Evolutionary conservation across 2,888 invertebrate species (phyloP).

Genomic region (Lasioglossum lativentre): DNA sequence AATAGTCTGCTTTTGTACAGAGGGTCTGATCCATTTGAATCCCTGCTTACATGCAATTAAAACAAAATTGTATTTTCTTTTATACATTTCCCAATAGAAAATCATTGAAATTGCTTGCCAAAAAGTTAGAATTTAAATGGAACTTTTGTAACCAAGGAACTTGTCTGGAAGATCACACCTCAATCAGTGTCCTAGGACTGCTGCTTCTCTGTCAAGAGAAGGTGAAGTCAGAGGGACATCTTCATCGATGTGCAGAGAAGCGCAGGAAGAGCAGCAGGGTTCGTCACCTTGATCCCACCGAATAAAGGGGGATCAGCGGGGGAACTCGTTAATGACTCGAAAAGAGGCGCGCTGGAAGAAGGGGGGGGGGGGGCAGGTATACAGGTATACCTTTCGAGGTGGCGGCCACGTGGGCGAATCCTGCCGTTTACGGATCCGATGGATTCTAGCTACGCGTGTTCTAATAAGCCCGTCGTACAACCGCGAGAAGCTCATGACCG

Average conservation of each 20-base stretch:
- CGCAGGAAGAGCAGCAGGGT: slow-evolving; percentile 30
- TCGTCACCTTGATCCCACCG: slow-evolving; percentile 50
- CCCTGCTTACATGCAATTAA: too few species aligned
- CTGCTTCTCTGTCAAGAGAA: not conserved
- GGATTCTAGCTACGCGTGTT: slow-evolving; percentile 65
- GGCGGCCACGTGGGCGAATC: slow-evolving; percentile 73
- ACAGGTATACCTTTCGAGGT: slow-evolving; percentile 61
- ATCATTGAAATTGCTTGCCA: too few species aligned
- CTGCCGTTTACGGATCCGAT: slow-evolving; percentile 66
- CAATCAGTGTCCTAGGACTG: too few species aligned
- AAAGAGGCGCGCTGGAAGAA: slow-evolving; percentile 64
- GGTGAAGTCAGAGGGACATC: slow-evolving; percentile 26
- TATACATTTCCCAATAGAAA: too few species aligned
- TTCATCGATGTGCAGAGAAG: slow-evolving; percentile 37
- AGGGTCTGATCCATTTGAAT: too few species aligned
- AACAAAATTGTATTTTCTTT: too few species aligned
- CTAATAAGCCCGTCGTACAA: slow-evolving; percentile 67
- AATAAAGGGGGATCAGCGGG: slow-evolving; percentile 60
- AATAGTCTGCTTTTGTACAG: too few species aligned
- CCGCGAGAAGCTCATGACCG: slow-evolving; percentile 60
- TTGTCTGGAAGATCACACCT: too few species aligned
- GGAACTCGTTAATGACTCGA: slow-evolving; percentile 73
- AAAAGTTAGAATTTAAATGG: too few species aligned
- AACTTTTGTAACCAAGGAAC: too few species aligned
- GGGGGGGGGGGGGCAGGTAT: slow-evolving; percentile 58